phyloP scores from a whole-genome alignment of 2,113 vertebrate species.

The Etheostoma spectabile region DNA sequence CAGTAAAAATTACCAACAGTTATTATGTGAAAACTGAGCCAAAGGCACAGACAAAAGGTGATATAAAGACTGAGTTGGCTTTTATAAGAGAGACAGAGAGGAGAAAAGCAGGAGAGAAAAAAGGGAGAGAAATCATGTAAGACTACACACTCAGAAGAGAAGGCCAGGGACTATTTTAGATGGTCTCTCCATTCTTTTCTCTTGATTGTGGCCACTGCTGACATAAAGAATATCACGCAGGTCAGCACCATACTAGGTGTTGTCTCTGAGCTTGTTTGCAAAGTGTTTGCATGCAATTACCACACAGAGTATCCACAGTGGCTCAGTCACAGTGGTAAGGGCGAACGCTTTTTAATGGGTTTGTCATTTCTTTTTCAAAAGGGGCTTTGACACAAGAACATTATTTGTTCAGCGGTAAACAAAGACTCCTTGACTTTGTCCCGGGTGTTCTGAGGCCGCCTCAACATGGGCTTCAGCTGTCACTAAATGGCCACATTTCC shows the following conservation, averaged over 20 bases:
- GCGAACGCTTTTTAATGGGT: slow-evolving; percentile 22
- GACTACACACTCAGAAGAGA: slow-evolving; percentile 29
- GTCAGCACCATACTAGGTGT: slow-evolving; percentile 6
- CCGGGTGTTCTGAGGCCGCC: neutral
- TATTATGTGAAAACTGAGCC: slow-evolving; percentile 39
- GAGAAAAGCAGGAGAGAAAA: neutral
- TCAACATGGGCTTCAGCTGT: neutral
- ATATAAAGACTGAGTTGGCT: neutral
- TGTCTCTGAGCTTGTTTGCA: neutral
- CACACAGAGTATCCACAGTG: neutral
- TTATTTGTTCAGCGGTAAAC: slow-evolving; percentile 7
- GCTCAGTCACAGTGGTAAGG: neutral
- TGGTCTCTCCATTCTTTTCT: slow-evolving; percentile 40
- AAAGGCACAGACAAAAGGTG: neutral
- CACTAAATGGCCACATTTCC: slow-evolving; percentile 19
- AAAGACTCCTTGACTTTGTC: slow-evolving; percentile 15
- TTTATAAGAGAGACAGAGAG: slow-evolving; percentile 5
- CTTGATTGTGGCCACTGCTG: neutral
- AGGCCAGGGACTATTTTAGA: slow-evolving; percentile 26
- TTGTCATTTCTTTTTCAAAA: slow-evolving; percentile 10
- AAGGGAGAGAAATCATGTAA: slow-evolving; percentile 27
- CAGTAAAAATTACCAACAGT: slow-evolving; percentile 11
- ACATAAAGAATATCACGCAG: slow-evolving; percentile 9
- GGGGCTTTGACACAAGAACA: neutral
- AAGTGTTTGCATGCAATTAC: slow-evolving; percentile 22